A percentile compares a stretch with the other conserved stretches of the same genome.
Conservation (phyloP, 2,888 invertebrate genomes). For the Nipponacmea schrenckii region DNA sequence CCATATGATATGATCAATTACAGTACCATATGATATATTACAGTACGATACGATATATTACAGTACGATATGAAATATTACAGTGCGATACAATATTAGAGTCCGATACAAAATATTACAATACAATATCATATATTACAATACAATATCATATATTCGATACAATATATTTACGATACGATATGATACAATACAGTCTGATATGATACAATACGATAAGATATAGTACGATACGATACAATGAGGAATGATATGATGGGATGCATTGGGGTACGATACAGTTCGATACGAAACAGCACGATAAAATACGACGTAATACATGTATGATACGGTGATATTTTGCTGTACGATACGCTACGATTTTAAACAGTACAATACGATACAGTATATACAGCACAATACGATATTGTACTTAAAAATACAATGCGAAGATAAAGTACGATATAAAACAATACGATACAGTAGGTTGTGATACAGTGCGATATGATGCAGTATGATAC, state of each 20-base stretch:
- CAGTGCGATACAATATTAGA: neutral
- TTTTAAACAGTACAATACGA: no score
- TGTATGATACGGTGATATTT: neutral
- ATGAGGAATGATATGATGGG: neutral
- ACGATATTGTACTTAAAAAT: neutral
- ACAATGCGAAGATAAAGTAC: neutral
- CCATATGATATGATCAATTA: neutral
- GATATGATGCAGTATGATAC: constrained; percentile 4
- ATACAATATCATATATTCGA: constrained; percentile 11
- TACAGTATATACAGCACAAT: neutral
- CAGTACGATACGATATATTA: constrained; percentile 11
- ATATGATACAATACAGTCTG: constrained; percentile 1
- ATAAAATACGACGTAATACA: no score
- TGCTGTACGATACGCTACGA: neutral
- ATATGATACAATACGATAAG: constrained; percentile 9
- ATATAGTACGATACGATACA: constrained; percentile 14
- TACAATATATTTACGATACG: constrained; percentile 11
- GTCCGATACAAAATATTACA: constrained; percentile 5
- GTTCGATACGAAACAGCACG: no score
- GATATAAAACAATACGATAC: neutral
- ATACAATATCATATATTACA: constrained; percentile 15
- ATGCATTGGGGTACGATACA: no score
- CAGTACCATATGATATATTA: neutral
- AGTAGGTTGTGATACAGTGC: neutral
- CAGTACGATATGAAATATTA: neutral